Percentiles rank a stretch among this genome's conserved stretches.
Evolutionary conservation across 2,113 vertebrate species (phyloP).

Genomic region (Platycercus adscitus): DNA sequence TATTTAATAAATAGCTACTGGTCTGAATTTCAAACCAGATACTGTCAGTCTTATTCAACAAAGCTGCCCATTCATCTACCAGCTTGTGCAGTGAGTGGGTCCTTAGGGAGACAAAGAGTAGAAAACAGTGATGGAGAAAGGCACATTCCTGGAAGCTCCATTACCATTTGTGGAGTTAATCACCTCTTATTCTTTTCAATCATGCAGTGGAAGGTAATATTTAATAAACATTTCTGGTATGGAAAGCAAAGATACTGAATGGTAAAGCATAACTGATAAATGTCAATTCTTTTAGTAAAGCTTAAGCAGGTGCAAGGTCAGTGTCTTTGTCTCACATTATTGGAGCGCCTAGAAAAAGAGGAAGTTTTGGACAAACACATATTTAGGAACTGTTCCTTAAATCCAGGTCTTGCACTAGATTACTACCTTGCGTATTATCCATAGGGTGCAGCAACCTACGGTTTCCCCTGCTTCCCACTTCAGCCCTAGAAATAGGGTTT

Average conservation of each 20-base stretch:
- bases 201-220: neutral
- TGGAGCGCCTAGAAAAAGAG: neutral
- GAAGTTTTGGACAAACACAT: neutral
- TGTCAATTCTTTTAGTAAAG: neutral
- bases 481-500: slow-evolving; percentile 37
- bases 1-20: neutral
- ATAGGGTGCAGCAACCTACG: neutral
- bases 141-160: neutral
- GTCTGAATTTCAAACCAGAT: neutral
- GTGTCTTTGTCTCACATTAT: neutral
- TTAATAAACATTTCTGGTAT: neutral
- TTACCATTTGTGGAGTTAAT: neutral
- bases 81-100: neutral
- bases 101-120: neutral
- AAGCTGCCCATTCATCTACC: neutral
- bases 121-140: neutral
- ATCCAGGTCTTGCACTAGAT: neutral
- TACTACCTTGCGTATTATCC: neutral
- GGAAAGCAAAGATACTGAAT: neutral
- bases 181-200: neutral
- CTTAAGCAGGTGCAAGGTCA: neutral
- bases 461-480: neutral
- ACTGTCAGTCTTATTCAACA: neutral
- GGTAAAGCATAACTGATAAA: neutral
- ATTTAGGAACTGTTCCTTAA: neutral